A percentile compares a stretch with the other conserved stretches of the same genome.
Evolutionary conservation across 2,113 vertebrate species (phyloP).

Genomic region (Glaucomys volans): DNA sequence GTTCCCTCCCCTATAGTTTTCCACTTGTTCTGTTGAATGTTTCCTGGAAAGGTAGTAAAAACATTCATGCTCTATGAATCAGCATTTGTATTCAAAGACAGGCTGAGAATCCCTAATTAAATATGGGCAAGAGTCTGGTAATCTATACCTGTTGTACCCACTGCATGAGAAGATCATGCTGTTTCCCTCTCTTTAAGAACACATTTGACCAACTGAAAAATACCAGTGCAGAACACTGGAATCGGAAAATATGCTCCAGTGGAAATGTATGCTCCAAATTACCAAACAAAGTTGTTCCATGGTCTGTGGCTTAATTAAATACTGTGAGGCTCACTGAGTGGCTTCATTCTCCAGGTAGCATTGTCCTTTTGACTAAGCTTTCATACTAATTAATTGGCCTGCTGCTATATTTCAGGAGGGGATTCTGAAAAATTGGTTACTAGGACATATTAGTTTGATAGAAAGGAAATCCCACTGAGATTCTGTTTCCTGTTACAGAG

Average conservation of each 20-base stretch:
- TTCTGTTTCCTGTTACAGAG: slow-evolving; percentile 67
- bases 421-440: slow-evolving; percentile 63
- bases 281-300: slow-evolving; percentile 46
- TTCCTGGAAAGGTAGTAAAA: slow-evolving; percentile 39
- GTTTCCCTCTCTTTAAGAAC: background rate
- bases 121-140: background rate
- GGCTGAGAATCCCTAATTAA: background rate
- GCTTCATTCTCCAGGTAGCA: slow-evolving; percentile 69
- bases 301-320: slow-evolving; percentile 67
- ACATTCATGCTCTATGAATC: background rate
- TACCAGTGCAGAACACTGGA: background rate
- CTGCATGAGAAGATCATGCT: background rate
- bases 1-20: background rate
- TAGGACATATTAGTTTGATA: slow-evolving; percentile 46
- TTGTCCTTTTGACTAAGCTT: slow-evolving; percentile 75
- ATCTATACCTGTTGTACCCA: background rate
- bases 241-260: background rate
- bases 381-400: slow-evolving; percentile 76
- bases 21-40: background rate
- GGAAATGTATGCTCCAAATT: slow-evolving; percentile 53
- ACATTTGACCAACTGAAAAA: background rate
- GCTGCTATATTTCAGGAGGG: slow-evolving; percentile 63
- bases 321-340: slow-evolving; percentile 60
- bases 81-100: background rate
- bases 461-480: slow-evolving; percentile 25